Conservation (phyloP, 1,140 invertebrate genomes). For the Diorhabda sublineata region DNA sequence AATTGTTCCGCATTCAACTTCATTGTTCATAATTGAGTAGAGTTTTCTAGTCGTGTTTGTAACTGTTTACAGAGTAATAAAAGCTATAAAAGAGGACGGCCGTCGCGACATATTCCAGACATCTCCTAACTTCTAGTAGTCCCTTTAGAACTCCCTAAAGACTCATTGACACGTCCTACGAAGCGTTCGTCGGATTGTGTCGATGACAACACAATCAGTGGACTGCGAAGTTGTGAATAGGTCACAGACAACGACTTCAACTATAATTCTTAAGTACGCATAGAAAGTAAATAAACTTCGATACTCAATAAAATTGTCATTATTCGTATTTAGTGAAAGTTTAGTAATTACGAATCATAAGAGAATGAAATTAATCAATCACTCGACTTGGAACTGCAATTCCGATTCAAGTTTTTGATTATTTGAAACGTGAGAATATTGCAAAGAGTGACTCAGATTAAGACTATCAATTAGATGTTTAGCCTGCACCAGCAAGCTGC, state of each 20-base stretch:
- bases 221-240: not conserved
- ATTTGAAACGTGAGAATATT: too few species aligned
- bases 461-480: too few species aligned
- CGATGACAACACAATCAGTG: constrained; percentile 1
- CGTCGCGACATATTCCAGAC: not conserved
- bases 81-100: not conserved
- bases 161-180: not conserved
- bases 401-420: too few species aligned
- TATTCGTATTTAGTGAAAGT: too few species aligned
- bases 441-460: too few species aligned
- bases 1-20: too few species aligned
- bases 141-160: not conserved
- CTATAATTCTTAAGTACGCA: not conserved
- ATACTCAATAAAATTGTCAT: too few species aligned
- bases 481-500: too few species aligned
- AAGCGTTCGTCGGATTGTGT: not conserved
- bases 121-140: not conserved
- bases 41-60: not conserved
- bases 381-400: too few species aligned
- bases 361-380: too few species aligned
- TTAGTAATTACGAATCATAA: too few species aligned
- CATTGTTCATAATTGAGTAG: not conserved
- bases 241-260: not conserved
- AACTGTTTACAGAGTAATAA: too few species aligned
- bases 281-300: not conserved